These are phyloP conservation scores for Xenopus petersii DNA, from an alignment of 2,797 vertebrate genomes.

Conservation along the genomic window DNA sequence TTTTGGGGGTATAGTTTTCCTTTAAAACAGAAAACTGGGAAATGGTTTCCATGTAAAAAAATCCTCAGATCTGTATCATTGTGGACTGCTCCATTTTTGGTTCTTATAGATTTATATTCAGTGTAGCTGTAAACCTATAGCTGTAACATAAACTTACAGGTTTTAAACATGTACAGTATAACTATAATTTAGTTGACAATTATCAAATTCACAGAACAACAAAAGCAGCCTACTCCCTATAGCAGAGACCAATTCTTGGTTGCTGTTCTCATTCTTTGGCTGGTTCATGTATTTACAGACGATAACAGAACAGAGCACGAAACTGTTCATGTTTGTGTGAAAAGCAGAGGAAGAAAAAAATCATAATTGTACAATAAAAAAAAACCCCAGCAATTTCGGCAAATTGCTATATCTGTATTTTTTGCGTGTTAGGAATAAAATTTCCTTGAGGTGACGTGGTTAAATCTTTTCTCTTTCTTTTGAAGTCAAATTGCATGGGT, in stretches of 20 bases:
- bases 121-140: too few species aligned
- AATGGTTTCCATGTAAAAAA: too few species aligned
- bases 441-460: constrained; percentile 53
- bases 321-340: constrained; percentile 32
- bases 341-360: constrained; percentile 31
- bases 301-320: constrained; percentile 31
- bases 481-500: constrained; percentile 52
- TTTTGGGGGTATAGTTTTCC: too few species aligned
- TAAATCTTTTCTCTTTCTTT: constrained; percentile 55
- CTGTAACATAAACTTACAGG: too few species aligned
- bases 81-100: too few species aligned
- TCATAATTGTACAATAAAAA: constrained; percentile 42
- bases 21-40: too few species aligned
- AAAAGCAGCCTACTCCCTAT: not conserved
- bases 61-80: too few species aligned
- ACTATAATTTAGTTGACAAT: too few species aligned
- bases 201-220: not conserved
- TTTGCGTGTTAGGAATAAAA: constrained; percentile 50
- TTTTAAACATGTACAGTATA: too few species aligned
- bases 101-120: too few species aligned
- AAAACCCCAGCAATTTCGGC: constrained; percentile 53
- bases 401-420: constrained; percentile 60
- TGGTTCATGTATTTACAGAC: constrained; percentile 26
- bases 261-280: constrained; percentile 22
- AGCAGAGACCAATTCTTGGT: constrained; percentile 11